Evolutionary conservation across 2,888 invertebrate genomes (phyloP).

Genomic region (Idaea aversata): DNA sequence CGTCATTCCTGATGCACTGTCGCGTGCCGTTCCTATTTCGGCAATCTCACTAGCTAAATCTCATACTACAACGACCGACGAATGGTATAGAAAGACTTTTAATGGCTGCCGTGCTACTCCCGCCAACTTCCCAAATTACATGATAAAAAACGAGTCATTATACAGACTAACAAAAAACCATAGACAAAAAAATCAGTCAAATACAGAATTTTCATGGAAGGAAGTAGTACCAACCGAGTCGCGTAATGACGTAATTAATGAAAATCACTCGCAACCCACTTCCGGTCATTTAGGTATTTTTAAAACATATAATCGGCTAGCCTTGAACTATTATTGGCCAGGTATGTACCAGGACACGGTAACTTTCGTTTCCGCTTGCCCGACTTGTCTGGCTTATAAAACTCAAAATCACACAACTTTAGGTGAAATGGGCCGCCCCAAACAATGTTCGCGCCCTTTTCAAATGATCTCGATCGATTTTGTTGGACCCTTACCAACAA

Average conservation of each 20-base stretch:
- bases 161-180: slow-evolving; percentile 6
- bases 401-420: too few species aligned
- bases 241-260: too few species aligned
- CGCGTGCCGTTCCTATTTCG: slow-evolving; percentile 1
- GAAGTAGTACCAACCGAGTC: too few species aligned
- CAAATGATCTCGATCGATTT: too few species aligned
- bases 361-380: too few species aligned
- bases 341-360: too few species aligned
- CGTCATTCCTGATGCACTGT: slow-evolving; percentile 8
- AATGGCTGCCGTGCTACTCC: slow-evolving; percentile 5
- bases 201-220: too few species aligned
- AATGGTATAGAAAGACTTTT: slow-evolving; percentile 8
- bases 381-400: too few species aligned
- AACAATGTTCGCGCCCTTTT: too few species aligned
- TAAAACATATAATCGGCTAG: slow-evolving; percentile 26
- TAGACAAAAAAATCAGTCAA: slow-evolving; percentile 7
- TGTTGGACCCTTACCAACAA: too few species aligned
- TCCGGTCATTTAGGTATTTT: slow-evolving; percentile 24
- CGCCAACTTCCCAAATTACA: slow-evolving; percentile 3
- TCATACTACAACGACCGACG: background rate
- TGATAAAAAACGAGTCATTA: slow-evolving; percentile 2
- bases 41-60: slow-evolving; percentile 7
- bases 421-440: too few species aligned
- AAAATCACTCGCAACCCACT: slow-evolving; percentile 7
- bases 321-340: too few species aligned